Evolutionary conservation across 2,797 vertebrate species (phyloP).

Genomic region (Protosalanx chinensis): DNA sequence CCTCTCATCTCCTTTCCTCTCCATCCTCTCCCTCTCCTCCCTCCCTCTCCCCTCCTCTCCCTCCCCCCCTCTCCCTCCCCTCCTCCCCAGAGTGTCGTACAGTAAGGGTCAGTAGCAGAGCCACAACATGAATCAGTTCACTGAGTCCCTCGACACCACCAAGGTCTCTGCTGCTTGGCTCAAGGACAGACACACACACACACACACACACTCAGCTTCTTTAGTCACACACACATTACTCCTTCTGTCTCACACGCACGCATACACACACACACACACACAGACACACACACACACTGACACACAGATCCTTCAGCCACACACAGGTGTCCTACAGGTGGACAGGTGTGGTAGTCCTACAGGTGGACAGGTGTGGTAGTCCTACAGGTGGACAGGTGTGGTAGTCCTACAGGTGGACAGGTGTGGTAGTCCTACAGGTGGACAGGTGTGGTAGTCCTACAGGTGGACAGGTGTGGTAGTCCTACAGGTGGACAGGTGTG

Average conservation of each 20-base stretch:
- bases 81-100: conserved; percentile 47
- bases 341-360: neutral
- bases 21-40: too few relatives aligned
- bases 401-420: too few relatives aligned
- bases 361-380: too few relatives aligned
- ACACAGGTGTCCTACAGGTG: neutral
- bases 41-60: too few relatives aligned
- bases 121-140: conserved; percentile 59
- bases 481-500: neutral
- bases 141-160: conserved; percentile 50
- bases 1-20: too few relatives aligned
- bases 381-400: too few relatives aligned
- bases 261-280: conserved; percentile 6
- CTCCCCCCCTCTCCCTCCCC: neutral
- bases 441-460: neutral
- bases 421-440: too few relatives aligned
- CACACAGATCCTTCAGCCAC: conserved; percentile 2
- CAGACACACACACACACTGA: conserved; percentile 17
- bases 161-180: conserved; percentile 49
- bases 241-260: neutral
- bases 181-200: conserved; percentile 43
- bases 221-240: neutral
- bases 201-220: too few relatives aligned
- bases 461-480: neutral
- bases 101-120: conserved; percentile 59